These are phyloP conservation scores for Crenuchus spilurus DNA, from an alignment of 2,797 vertebrate species.

Conservation along the genomic window DNA sequence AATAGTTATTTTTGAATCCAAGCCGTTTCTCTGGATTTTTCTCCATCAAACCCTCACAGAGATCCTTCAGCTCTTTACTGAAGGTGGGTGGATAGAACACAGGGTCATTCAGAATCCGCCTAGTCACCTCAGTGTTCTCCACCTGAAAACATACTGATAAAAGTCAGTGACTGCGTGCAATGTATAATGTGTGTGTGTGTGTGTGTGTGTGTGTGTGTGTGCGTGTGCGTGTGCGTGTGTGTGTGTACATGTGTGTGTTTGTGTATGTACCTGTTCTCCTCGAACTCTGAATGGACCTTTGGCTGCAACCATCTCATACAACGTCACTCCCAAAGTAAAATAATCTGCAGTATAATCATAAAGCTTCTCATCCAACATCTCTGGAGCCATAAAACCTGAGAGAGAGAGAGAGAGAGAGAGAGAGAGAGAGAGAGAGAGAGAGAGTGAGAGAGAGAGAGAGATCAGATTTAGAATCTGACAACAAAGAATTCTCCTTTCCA, in stretches of 20 bases:
- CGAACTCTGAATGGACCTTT: conserved; percentile 76
- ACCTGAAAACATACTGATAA: conserved; percentile 60
- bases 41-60: conserved; percentile 76
- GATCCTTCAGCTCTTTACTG: conserved; percentile 66
- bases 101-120: conserved; percentile 71
- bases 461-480: too few species aligned
- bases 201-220: neutral
- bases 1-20: conserved; percentile 73
- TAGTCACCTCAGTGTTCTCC: conserved; percentile 72
- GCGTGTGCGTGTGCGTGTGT: neutral
- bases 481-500: too few species aligned
- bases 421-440: too few species aligned
- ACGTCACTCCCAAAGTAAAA: conserved; percentile 79
- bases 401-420: neutral
- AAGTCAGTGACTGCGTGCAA: neutral
- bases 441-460: too few species aligned
- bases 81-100: conserved; percentile 68
- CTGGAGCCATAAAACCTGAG: conserved; percentile 81
- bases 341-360: conserved; percentile 81
- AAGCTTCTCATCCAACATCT: conserved; percentile 74
- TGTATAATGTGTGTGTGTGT: neutral
- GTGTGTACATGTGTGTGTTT: neutral
- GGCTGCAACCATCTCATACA: conserved; percentile 79
- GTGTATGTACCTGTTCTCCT: conserved; percentile 70
- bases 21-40: conserved; percentile 75